These are phyloP conservation scores for Myotis daubentonii DNA, from an alignment of 2,797 vertebrate genomes.

Conservation along the genomic window DNA sequence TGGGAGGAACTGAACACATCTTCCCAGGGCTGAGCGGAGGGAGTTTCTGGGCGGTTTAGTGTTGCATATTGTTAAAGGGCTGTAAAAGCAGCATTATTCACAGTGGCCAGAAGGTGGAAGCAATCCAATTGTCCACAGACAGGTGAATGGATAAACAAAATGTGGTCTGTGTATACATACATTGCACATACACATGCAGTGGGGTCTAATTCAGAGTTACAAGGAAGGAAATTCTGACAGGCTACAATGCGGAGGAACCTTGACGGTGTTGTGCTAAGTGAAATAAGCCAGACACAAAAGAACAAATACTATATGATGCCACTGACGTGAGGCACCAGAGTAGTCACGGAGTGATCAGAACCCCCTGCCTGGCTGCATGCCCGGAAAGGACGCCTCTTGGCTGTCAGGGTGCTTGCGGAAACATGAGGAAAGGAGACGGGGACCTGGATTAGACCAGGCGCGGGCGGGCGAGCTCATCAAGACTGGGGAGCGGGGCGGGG, in stretches of 20 bases:
- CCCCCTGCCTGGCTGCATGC: background rate
- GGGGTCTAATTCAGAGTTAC: background rate
- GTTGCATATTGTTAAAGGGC: background rate
- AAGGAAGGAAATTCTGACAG: background rate
- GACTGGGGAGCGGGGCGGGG: too few relatives aligned
- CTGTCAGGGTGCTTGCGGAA: background rate
- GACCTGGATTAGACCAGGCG: background rate
- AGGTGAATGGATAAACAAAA: background rate
- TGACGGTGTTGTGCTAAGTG: background rate
- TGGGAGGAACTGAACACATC: fast-evolving
- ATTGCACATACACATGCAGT: fast-evolving
- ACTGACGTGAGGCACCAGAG: background rate
- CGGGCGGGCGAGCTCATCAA: fast-evolving
- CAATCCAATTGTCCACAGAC: fast-evolving
- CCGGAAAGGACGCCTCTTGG: background rate
- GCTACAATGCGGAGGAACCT: fast-evolving
- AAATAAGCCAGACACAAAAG: background rate
- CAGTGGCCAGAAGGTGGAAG: background rate
- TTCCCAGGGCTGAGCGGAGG: background rate
- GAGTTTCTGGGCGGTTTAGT: background rate
- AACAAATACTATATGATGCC: too few relatives aligned
- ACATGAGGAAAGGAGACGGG: background rate
- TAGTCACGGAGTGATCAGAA: background rate
- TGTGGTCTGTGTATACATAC: fast-evolving
- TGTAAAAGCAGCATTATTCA: background rate